A percentile compares a stretch with the other conserved stretches of the same genome.
phyloP scores from a whole-genome alignment of 2,797 vertebrate species.

The Ataeniobius toweri region DNA sequence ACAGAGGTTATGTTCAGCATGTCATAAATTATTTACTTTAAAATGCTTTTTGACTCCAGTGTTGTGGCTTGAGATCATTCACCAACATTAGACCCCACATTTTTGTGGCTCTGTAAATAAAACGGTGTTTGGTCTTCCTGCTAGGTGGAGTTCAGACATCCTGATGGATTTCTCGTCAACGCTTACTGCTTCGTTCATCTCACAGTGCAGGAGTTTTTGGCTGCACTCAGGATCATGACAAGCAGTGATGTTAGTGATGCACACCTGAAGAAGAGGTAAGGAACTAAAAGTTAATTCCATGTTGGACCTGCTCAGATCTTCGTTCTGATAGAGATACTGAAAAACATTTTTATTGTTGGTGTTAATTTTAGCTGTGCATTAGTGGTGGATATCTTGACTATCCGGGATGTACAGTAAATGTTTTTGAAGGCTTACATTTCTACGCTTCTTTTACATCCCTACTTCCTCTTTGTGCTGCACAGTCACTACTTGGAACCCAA shows the following conservation, averaged over 20 bases:
- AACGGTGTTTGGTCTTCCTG: conserved; percentile 47
- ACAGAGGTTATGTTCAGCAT: no score
- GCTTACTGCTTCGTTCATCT: conserved; percentile 87
- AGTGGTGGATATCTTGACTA: no score
- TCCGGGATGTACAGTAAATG: no score
- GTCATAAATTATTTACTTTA: no score
- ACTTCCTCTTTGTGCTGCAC: neutral
- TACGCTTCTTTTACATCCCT: neutral
- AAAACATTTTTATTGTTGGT: no score
- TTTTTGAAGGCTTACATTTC: no score
- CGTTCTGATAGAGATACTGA: no score
- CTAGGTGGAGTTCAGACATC: conserved; percentile 76
- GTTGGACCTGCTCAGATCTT: no score
- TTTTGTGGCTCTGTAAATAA: neutral
- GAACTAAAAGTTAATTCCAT: neutral
- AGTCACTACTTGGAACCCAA: neutral
- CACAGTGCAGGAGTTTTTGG: conserved; percentile 90
- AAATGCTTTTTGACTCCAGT: neutral
- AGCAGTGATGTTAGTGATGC: conserved; percentile 70
- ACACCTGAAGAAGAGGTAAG: conserved; percentile 71
- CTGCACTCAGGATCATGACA: conserved; percentile 87
- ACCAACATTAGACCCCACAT: neutral
- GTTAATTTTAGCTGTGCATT: no score
- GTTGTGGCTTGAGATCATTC: neutral
- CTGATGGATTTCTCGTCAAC: conserved; percentile 50